Evolutionary conservation across 2,888 invertebrate species (phyloP), one percentile per base, ranked within the genome.

Genomic region (Hyles lineata): DNA sequence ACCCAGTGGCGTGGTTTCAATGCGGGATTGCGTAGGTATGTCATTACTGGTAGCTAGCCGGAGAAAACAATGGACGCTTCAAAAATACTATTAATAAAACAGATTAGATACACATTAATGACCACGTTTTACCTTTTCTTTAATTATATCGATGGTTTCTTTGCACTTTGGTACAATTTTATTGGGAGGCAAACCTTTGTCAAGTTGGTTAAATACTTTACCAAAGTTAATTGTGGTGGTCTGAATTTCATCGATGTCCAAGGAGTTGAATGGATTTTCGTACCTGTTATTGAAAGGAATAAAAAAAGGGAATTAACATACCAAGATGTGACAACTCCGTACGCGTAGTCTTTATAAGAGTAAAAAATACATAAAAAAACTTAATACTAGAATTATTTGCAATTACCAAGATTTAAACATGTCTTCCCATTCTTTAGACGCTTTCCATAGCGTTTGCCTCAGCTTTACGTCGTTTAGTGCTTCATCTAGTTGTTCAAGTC

Each of bases 1-100:
- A 96, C 95, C 98, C 98, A 98, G 87, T 98, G 98, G 0, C 98
- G 96, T 71, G 95, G 93, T 84, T 97, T 97, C 70, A 98, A 89
- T 25, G 97, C 95, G 0, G 97, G 97, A 91, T 98, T 98, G 71
- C 98, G 95, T 58, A 98, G 92, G 83, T 97, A 97, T 1, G 96
- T 96, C 80, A 98, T 96, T 4, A 97, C 96, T 0, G 98, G 97
- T 71, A 98, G 85, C 96, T 96, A 84, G 17, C 8, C 43, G 43
- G 8, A 6, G 17, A 23, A 67, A 67, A 70, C 9, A 11, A 3
- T 55, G 19, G 25, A 29, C 21, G 23, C 8, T 8, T 70, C 17
- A 21, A 19, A 35, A 55, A n/a, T 43, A 60, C 6, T 21, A 15
- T 8, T 32, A 17, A 29, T 43, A 35, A 67, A 32, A 29, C n/a